Evolutionary conservation across 2,888 invertebrate species (phyloP), one percentile per base, ranked within the genome.

Genomic region (Schrankia costaestrigalis): DNA sequence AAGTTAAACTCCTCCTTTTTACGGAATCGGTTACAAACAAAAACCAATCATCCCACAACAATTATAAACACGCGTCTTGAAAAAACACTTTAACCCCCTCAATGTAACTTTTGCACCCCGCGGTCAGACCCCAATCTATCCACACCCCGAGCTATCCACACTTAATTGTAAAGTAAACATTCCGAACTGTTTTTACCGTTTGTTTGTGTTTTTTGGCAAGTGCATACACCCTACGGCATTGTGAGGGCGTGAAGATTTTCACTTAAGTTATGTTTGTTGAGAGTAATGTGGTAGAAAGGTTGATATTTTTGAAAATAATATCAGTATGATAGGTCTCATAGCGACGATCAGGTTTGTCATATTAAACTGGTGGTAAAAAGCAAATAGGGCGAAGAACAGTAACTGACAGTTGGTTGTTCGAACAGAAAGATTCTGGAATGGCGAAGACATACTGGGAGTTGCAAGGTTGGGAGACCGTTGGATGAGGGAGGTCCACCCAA

Each of bases 81-180:
- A 7, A 37, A 24, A 37, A 31, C 32, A 32, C n/a, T 15, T 28
- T 10, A 14, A 21, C 24, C 21, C 19, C 37, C 28, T 18, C 8
- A 26, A 31, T 31, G 31, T 31, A 27, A 36, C 36, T 31, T 24
- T 31, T 24, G 8, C 14, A 18, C 23, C 27, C 28, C 18, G 12
- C 8, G 21, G 4, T 15, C 9, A 1, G 25, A 11, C 21, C 23
- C 34, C 34, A 8, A 11, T 7, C 11, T 8, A 9, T 13, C 4
- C 4, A 4, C 24, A 17, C 27, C 36, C 31, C 17, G 10, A 8
- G 26, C 24, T 9, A 19, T 3, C 27, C 23, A 32, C 47, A 29
- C 35, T 55, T 76, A 76, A 76, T 77, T 77, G 77, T 49, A 66
- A 71, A 70, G 71, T 71, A 68, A 77, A 76, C 76, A 76, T 43